Evolutionary conservation across 2,888 invertebrate genomes (phyloP).

Genomic region (Apocheima hispidaria): DNA sequence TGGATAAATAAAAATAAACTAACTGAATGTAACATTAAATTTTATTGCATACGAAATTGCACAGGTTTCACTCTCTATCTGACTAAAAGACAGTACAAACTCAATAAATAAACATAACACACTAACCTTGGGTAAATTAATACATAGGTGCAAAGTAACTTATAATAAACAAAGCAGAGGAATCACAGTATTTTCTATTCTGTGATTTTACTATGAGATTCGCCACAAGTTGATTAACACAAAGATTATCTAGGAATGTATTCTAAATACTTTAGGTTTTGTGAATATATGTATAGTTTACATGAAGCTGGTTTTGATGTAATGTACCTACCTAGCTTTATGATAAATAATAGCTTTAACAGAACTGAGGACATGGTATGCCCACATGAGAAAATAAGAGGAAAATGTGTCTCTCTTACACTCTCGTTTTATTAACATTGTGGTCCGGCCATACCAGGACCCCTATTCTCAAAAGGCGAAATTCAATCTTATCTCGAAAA

Average conservation of each 20-base stretch:
- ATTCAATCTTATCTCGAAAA: too few species aligned
- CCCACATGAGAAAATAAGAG: too few species aligned
- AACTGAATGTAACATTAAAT: slow-evolving; percentile 4
- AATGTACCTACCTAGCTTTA: too few species aligned
- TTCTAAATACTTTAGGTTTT: slow-evolving; percentile 8
- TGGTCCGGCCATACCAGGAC: too few species aligned
- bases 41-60: slow-evolving; percentile 26
- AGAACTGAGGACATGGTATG: too few species aligned
- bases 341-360: too few species aligned
- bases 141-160: neutral
- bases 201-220: slow-evolving; percentile 5
- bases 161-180: slow-evolving; percentile 6
- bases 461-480: too few species aligned
- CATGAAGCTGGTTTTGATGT: too few species aligned
- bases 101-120: neutral
- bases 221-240: neutral
- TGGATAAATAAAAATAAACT: slow-evolving; percentile 4
- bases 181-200: neutral
- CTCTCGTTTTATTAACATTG: too few species aligned
- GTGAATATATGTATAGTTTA: too few species aligned
- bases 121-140: neutral
- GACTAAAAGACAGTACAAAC: slow-evolving; percentile 7
- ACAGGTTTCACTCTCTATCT: slow-evolving; percentile 3
- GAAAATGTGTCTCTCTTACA: too few species aligned
- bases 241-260: slow-evolving; percentile 22